Evolutionary conservation across 1,140 invertebrate species (phyloP), one percentile per base, ranked within the genome.

Genomic region (Ooceraea biroi): DNA sequence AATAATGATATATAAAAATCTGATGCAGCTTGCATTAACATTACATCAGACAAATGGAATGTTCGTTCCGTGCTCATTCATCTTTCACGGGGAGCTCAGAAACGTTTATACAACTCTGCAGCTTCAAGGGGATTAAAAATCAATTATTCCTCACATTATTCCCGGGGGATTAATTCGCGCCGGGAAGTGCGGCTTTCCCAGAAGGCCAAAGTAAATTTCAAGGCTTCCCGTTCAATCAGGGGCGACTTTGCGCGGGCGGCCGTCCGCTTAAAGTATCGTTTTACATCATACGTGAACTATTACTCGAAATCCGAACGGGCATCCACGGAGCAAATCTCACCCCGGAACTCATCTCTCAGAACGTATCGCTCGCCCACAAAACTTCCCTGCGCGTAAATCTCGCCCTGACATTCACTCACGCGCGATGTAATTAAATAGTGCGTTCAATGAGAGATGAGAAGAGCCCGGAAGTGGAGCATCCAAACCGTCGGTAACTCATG

Each of bases 101-200:
- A 77, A 66, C 3, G 11, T 77, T 30, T 46, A 69, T n/a, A n/a
- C 66, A 27, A 57, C n/a, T 57, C 30, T 22, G 12, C 36, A 44
- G 76, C 36, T 80, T 46, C 22, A 36, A 7, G 17, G 17, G 36
- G 36, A 71, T 71, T 58, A 71, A 80, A 71, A 80, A 80, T 80
- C 69, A 80, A 80, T 80, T 80, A 80, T 78, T 78, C 36, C 30
- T 68, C 63, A 44, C 50, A 69, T 78, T 55, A 55, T 71, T 71
- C 65, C 52, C 76, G 14, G 3, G 14, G n/a, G 22, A 48, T 71
- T 58, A 71, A 80, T 57, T 71, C 41, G 4, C 10, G 22, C 12
- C 36, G 22, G 50, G 27, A 69, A 46, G 8, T 68, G 44, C 50
- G 63, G 50, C 48, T 78, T 36, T 3, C 10, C 5, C 19, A 12